These are phyloP conservation scores for Rhyacichthys aspro DNA, from an alignment of 2,797 vertebrate genomes.

Conservation along the genomic window DNA sequence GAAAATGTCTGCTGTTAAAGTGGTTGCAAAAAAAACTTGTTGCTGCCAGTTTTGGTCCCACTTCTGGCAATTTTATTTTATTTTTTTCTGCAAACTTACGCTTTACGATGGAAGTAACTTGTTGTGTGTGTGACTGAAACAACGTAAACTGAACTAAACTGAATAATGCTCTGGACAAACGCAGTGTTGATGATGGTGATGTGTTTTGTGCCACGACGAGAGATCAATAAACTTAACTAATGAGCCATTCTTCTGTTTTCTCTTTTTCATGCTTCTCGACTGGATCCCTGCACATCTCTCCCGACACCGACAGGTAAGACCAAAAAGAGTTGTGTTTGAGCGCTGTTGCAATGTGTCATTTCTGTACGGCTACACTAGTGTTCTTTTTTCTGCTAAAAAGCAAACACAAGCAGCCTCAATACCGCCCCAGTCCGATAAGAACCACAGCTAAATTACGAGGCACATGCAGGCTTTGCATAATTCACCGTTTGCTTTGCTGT, in stretches of 20 bases:
- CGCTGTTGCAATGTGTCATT: background rate
- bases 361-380: too few relatives aligned
- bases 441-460: conserved; percentile 19
- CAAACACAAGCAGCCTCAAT: conserved; percentile 20
- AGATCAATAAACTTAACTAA: conserved; percentile 23
- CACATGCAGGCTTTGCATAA: conserved; percentile 45
- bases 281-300: background rate
- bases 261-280: conserved; percentile 1
- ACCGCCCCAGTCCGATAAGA: conserved; percentile 1
- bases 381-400: background rate
- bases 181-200: too few relatives aligned
- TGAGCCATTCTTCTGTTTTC: background rate
- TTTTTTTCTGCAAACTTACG: too few relatives aligned
- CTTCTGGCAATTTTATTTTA: too few relatives aligned
- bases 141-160: too few relatives aligned
- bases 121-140: too few relatives aligned
- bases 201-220: too few relatives aligned
- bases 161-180: too few relatives aligned
- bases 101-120: too few relatives aligned
- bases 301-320: conserved; percentile 60
- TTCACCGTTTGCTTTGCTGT: conserved; percentile 37
- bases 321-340: background rate
- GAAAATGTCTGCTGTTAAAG: too few relatives aligned
- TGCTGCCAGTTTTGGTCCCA: too few relatives aligned
- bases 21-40: too few relatives aligned